Base-by-base conservation (phyloP, 2,113 vertebrate species). In the Tricholaema leucomelas region DNA sequence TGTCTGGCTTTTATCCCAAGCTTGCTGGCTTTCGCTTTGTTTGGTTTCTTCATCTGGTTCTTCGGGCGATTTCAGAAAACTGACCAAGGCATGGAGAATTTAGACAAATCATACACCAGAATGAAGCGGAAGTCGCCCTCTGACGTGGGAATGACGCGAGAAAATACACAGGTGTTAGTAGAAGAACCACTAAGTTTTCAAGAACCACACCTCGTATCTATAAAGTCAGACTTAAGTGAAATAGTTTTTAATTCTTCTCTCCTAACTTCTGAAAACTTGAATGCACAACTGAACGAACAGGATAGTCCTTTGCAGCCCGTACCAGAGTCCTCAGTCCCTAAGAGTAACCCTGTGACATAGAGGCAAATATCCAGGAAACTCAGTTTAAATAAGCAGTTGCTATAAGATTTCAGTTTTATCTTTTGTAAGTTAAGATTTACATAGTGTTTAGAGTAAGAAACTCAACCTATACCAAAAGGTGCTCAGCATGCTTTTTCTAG, bases 1-100 rank as follows among this genome's bases (percentile, higher is more conserved):
- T 99, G 98, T 87, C 97, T 99, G 96, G 99, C 99, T 54, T 99
- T 99, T 94, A 97, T 99, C 89, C 99, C 99, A 23, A 99, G 98
- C 91, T 95, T 99, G 88, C 97, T 98, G 28, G 99, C 99, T n/a
- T 99, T 99, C 59, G 97, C 98, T 75, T 98, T 99, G 90, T 99
- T 99, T 74, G 99, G 98, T 50, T 99, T 99, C 97, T 99, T 99
- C 93, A 97, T 99, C 79, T 99, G 98, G 98, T 96, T 99, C 95
- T 98, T 99, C 35, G 99, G 99, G 12, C 97, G 99, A 35, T 99
- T 99, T 97, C 97, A 99, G 97, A 98, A 99, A 96, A 98, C 98
- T 60, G 98, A 99, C 91, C 98, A 98, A 81, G 98, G 99, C 91
- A 97, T 98, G 67, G 98, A 99, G 92, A 99, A 98, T 95, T 98